Evolutionary conservation across 92 coral and sea anemone species (phyloP).

Genomic region (Anthopleura xanthogrammica): DNA sequence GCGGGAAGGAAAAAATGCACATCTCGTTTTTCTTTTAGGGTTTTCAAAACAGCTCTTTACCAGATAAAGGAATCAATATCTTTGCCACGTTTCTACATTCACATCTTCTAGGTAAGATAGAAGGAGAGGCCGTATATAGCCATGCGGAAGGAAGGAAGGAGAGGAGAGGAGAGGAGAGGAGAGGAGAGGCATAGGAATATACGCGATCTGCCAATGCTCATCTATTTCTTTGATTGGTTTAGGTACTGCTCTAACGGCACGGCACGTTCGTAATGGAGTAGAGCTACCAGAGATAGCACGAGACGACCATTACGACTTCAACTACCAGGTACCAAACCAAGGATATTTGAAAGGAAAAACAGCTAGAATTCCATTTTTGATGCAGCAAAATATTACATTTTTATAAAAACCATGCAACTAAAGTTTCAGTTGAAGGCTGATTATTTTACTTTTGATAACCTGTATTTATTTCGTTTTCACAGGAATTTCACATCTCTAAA

Average conservation of each 20-base stretch:
- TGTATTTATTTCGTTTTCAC: not conserved
- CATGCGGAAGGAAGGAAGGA: not conserved
- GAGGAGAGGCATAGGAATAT: no score
- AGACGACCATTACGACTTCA: not conserved
- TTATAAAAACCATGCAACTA: no score
- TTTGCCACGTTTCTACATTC: conserved; percentile 60
- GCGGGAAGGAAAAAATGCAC: no score
- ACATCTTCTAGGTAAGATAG: conserved; percentile 47
- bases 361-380: no score
- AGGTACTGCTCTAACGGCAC: not conserved
- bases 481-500: conserved; percentile 40
- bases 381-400: no score
- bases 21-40: not conserved
- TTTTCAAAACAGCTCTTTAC: conserved; percentile 16
- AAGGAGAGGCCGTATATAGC: not conserved
- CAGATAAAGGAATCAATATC: conserved; percentile 49
- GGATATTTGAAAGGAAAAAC: no score
- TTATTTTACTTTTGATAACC: no score
- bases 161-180: no score
- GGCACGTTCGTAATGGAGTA: not conserved
- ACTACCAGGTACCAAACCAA: not conserved
- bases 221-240: not conserved
- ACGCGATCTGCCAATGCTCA: not conserved
- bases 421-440: no score
- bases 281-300: not conserved